phyloP scores from a whole-genome alignment of 2,888 invertebrate species.

The Ceriagrion tenellum region DNA sequence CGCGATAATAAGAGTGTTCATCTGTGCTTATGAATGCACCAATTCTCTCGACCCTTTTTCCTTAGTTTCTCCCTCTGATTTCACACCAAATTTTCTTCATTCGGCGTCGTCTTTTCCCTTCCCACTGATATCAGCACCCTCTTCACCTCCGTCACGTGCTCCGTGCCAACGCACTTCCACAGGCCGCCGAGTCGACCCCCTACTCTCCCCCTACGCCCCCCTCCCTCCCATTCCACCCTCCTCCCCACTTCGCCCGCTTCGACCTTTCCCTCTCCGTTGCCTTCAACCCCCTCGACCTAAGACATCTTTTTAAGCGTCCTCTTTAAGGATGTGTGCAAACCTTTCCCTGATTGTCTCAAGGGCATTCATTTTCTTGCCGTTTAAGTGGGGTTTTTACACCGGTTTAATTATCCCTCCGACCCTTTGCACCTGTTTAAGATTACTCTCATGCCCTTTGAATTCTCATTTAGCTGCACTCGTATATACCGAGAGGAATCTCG shows the following conservation, averaged over 20 bases:
- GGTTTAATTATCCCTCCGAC: conserved; percentile 11
- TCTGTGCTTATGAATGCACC: too few species aligned
- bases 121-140: too few species aligned
- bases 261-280: not conserved
- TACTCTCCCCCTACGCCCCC: not conserved
- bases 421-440: conserved; percentile 24
- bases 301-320: not conserved
- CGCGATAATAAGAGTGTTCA: too few species aligned
- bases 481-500: not conserved
- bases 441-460: not conserved
- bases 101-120: too few species aligned
- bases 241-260: not conserved
- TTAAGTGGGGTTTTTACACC: conserved; percentile 28
- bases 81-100: too few species aligned
- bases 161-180: too few species aligned
- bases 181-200: too few species aligned
- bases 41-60: not conserved
- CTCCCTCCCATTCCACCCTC: not conserved
- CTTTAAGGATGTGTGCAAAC: not conserved
- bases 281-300: not conserved
- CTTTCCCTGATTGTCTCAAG: conserved; percentile 7
- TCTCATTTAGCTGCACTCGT: not conserved
- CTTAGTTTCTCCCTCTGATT: not conserved
- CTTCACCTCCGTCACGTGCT: too few species aligned
- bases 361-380: conserved; percentile 16